Conservation (phyloP, 1,140 invertebrate species). For the Wasmannia auropunctata region DNA sequence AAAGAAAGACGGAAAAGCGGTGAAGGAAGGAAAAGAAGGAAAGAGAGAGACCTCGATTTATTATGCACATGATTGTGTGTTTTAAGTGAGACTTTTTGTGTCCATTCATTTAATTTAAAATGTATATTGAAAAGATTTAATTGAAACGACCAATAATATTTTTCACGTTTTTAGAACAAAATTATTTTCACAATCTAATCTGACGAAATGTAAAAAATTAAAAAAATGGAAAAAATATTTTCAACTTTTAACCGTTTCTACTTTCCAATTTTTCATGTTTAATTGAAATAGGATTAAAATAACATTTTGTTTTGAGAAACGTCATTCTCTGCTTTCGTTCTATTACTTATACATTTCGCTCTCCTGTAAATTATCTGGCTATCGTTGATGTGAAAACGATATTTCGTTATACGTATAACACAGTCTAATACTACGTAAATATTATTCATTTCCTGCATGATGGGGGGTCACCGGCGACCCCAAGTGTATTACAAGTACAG, state of each 20-base stretch:
- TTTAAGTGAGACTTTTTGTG: not conserved
- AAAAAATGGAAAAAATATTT: not conserved
- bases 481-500: slow-evolving; percentile 34
- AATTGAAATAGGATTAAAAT: not conserved
- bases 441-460: slow-evolving; percentile 15
- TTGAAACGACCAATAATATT: not conserved
- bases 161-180: not conserved
- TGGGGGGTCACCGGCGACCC: not conserved
- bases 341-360: not conserved
- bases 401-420: not conserved
- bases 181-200: not conserved
- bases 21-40: not conserved
- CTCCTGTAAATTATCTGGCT: not conserved
- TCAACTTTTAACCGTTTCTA: not conserved
- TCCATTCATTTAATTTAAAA: not conserved
- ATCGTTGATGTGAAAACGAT: slow-evolving; percentile 2
- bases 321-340: not conserved
- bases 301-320: not conserved
- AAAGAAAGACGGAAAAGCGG: not conserved
- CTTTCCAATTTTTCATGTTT: not conserved
- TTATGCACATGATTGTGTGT: not conserved
- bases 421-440: slow-evolving; percentile 6
- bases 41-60: not conserved
- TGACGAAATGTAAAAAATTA: not conserved
- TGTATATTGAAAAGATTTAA: not conserved